Evolutionary conservation across 2,888 invertebrate species (phyloP), one percentile per base, ranked within the genome.

Genomic region (Lepeophtheirus nordmannii): DNA sequence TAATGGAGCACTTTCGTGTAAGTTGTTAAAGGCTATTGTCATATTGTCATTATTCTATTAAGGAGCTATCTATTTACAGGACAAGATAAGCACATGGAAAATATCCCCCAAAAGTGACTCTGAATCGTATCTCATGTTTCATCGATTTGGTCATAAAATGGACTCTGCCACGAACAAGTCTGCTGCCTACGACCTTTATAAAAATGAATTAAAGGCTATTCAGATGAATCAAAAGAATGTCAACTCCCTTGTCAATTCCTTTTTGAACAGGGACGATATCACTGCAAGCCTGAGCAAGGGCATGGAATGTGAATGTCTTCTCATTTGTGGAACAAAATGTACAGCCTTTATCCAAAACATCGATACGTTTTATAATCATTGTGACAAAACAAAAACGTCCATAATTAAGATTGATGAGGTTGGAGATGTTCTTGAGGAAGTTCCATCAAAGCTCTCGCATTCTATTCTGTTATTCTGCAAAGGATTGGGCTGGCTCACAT

Each of bases 381-480:
- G 87, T 74, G 86, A 87, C 74, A 87, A 87, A 74, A 84, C 86
- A 72, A 85, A 85, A 73, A 85, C 87, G 64, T 89, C 89, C 68
- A 82, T 90, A 69, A 79, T 91, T 66, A 87, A 89, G 75, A 83
- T 91, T 68, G 89, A 90, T 72, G 82, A 84, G 68, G 87, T 85
- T 61, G 89, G 89, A n/a, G 89, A 90, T 77, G 89, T 89, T 9
- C 79, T 91, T 68, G 82, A 85, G 69, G 90, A 91, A 78, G 83
- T 86, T 74, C 89, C 90, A 11, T 87, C 86, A 38, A 89, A 89
- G 75, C 83, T 90, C 68, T 85, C 89, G 38, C 87, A 89, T 73
- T 86, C 88, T 65, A 82, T 91, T 73, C 80, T 90, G 69, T 82
- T 90, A 67, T 89, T 91, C 80, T 86, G 88, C 78, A 90, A 91